These are phyloP conservation scores for Hirtodrosophila duncani DNA, from an alignment of 2,888 invertebrate species.

Conservation along the genomic window DNA sequence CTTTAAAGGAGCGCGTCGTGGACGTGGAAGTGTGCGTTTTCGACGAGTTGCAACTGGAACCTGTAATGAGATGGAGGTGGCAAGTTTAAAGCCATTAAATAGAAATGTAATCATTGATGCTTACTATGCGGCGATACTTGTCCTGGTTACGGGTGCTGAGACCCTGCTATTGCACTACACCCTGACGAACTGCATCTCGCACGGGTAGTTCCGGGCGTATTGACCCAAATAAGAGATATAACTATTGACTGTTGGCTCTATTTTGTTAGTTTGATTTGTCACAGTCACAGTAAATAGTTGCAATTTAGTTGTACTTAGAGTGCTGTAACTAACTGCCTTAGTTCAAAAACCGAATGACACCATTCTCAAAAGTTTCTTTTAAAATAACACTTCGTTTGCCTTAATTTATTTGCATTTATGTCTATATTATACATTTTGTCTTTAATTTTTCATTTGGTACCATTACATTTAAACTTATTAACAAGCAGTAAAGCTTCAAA, in stretches of 20 bases:
- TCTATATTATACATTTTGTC: conserved; percentile 31
- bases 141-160: background rate
- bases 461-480: too few relatives aligned
- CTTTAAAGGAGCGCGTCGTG: too few relatives aligned
- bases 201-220: background rate
- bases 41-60: too few relatives aligned
- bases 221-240: background rate
- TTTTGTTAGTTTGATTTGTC: too few relatives aligned
- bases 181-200: background rate
- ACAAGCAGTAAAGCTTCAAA: conserved; percentile 18
- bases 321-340: too few relatives aligned
- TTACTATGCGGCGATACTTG: background rate
- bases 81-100: too few relatives aligned
- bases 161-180: background rate
- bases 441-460: conserved; percentile 20
- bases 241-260: background rate
- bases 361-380: background rate
- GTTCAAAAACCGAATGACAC: too few relatives aligned
- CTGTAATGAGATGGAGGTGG: too few relatives aligned
- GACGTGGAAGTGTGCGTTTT: too few relatives aligned
- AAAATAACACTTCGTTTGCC: conserved; percentile 14
- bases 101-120: too few relatives aligned
- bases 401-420: conserved; percentile 28
- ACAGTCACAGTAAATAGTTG: too few relatives aligned
- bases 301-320: too few relatives aligned